Evolutionary conservation across 2,113 vertebrate species (phyloP).

Genomic region (Chelonoidis abingdonii): DNA sequence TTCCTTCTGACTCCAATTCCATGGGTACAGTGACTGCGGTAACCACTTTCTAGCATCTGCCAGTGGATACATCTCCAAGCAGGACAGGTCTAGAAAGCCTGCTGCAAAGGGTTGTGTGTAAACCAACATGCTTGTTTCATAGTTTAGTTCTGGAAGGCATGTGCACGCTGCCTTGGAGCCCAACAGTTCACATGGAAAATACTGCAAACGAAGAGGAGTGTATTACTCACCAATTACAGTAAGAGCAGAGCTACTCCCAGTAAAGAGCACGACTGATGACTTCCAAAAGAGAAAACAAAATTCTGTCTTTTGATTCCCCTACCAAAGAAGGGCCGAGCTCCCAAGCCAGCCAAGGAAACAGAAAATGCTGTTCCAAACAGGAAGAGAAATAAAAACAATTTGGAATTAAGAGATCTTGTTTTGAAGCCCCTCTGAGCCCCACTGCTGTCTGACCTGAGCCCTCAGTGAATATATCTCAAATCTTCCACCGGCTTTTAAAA

Average conservation of each 20-base stretch:
- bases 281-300: not conserved
- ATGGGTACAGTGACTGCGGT: not conserved
- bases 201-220: not conserved
- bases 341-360: not conserved
- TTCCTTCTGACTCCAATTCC: not conserved
- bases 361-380: not conserved
- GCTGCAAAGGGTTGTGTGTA: not conserved
- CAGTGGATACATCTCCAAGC: not conserved
- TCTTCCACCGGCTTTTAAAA: not conserved
- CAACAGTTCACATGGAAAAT: not conserved
- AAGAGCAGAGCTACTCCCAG: not conserved
- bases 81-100: not conserved
- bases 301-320: not conserved
- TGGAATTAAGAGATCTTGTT: not conserved
- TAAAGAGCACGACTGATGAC: not conserved
- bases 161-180: not conserved
- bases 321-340: rapidly evolving
- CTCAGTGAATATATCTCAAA: too few species aligned
- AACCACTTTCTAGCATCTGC: not conserved
- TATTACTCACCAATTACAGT: not conserved
- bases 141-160: rapidly evolving
- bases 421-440: not conserved
- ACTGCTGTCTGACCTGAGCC: not conserved
- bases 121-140: not conserved
- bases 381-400: not conserved